Base-by-base conservation (phyloP, 2,797 vertebrate genomes). In the Pangasius sanitwongsei region DNA sequence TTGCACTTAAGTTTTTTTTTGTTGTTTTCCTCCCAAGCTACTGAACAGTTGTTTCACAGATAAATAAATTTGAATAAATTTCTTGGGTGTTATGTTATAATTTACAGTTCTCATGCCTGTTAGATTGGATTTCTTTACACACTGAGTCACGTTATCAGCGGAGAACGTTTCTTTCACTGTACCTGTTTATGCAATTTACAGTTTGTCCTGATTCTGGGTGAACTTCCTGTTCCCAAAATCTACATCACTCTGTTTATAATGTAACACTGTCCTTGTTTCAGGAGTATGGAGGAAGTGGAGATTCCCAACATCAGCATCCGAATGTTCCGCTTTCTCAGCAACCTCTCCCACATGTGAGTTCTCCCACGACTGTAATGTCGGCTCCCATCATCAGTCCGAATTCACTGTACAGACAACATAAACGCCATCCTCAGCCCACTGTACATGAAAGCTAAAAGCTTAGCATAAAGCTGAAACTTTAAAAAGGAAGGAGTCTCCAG, bases 311-410 rank as follows among this genome's bases (percentile, higher is more conserved):
- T 95, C 90, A 92, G 93, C 77, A 95, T 93, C 78, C 72, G 93
- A 65, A 95, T 95, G 93, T 94, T 96, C 90, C 92, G 92, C 20
- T 93, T 93, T 18, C 90, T 96, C 44, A 90, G 86, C 81, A 94
- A 94, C 87, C 94, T 96, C 12, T 95, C 95, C 25, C 94, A 96
- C 92, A 95, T 96, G 95, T 96, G 91, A 95, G 95, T 72, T 18
- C 11, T 67, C 83, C 23, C 41, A 9, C 5, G 25, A 82, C 28
- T 25, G 16, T 44, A 44, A 44, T 69, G 23, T 18, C 2, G 6
- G 1, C 20, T 61, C 70, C 23, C 2, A 4, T 2, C 53, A 20
- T 20, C 55, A 31, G 4, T 80, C 50, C 6, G 6, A 31, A 1
- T 31, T 9, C 7, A 9, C 53, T 81, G 34, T 0, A 15, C 2